Evolutionary conservation across 1,140 invertebrate species (phyloP), one percentile per base, ranked within the genome.

Genomic region (Drosophila murphyi): DNA sequence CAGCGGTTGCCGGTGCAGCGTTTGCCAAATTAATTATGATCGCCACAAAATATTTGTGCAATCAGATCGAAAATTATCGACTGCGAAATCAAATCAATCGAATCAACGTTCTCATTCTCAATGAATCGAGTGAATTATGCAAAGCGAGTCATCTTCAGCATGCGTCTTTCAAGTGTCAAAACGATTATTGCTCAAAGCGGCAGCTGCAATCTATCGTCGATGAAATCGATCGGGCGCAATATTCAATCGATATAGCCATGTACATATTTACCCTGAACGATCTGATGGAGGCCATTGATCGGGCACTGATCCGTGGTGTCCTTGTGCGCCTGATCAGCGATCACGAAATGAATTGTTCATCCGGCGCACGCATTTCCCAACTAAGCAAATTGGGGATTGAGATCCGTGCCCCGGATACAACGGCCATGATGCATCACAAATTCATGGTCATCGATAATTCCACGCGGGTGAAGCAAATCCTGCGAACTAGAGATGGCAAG

Each of bases 371-470:
- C 43, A 60, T 92, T 8, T 35, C 3, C 2, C 0, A 0, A 2
- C 12, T 89, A 5, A 35, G 50, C 0, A 0, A 3, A 0, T 5
- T 37, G 2, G 75, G 70, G 3, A 57, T 87, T 0, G 69, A 77
- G 4, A 63, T 92, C 6, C 82, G 82, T 7, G 68, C 54, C 0
- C 85, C 82, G 2, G 39, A 8, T 4, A 68, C 43, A 7, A 61
- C 76, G 1, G 37, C 45, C 5, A 54, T 92, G 39, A 92, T 92
- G 90, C 91, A 92, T 61, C 85, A 92, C 72, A 92, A 92, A 50
- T 92, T 80, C 57, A 61, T 81, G 29, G 57, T 92, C 6, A 48
- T 92, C 2, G 91, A 92, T 28, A 76, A 70, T 0, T 48, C 32
- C 0, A 34, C 47, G 0, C 76, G 85, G 2, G 75, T 81, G 2